Conservation (phyloP, 1,140 invertebrate species). For the Homalodisca vitripennis region DNA sequence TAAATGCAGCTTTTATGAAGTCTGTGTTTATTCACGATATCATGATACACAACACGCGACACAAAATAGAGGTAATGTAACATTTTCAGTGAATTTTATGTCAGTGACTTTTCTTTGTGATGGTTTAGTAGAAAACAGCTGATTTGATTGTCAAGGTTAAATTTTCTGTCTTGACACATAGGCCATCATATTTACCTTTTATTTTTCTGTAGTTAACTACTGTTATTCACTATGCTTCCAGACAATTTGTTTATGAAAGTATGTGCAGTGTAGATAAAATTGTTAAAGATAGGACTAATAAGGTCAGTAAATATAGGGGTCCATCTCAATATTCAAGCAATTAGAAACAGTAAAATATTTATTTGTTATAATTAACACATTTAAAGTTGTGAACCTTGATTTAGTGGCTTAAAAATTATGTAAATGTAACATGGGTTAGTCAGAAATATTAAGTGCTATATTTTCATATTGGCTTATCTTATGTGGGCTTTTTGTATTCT, state of each 20-base stretch:
- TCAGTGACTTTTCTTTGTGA: background rate
- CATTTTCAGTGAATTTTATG: background rate
- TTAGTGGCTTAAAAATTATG: background rate
- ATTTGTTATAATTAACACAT: background rate
- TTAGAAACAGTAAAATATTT: background rate
- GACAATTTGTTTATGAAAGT: background rate
- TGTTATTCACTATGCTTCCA: background rate
- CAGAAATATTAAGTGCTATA: background rate
- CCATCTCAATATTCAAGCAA: no score
- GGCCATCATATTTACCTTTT: background rate
- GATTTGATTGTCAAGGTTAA: background rate
- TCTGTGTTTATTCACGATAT: slow-evolving; percentile 27
- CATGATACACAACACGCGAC: slow-evolving; percentile 37
- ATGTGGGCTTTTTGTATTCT: no score
- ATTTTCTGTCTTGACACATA: background rate
- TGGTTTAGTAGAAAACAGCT: slow-evolving; percentile 4
- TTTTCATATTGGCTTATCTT: background rate
- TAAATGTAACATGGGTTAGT: background rate
- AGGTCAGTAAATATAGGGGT: slow-evolving; percentile 3
- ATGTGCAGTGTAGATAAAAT: slow-evolving; percentile 11
- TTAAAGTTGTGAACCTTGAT: background rate
- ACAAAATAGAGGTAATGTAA: slow-evolving; percentile 36
- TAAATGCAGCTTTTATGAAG: slow-evolving; percentile 5
- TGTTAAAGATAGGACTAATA: background rate
- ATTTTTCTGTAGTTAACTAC: background rate